phyloP scores from a whole-genome alignment of 2,113 vertebrate species.

The Dipodomys merriami region DNA sequence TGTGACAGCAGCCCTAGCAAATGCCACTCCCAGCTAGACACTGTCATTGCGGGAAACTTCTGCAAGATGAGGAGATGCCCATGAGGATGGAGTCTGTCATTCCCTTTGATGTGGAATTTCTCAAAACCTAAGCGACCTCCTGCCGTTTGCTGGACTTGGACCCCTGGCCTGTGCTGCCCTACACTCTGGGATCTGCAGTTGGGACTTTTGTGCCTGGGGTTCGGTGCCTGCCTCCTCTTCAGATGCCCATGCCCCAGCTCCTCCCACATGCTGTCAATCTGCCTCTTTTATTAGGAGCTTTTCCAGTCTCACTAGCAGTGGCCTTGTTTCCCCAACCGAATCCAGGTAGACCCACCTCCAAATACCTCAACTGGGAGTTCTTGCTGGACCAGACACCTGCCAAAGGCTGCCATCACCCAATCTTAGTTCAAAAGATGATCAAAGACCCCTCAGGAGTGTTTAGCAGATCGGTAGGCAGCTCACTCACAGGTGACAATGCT shows the following conservation, averaged over 20 bases:
- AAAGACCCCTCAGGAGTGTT: background rate
- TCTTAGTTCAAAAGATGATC: background rate
- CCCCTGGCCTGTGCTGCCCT: background rate
- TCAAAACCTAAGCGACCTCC: background rate
- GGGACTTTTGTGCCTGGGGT: no score
- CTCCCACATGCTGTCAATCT: background rate
- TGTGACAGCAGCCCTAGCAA: background rate
- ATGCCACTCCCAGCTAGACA: background rate
- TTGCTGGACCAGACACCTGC: background rate
- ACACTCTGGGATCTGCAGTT: background rate
- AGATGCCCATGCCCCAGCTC: rapidly evolving
- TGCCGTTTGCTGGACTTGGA: rapidly evolving
- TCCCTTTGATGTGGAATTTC: background rate
- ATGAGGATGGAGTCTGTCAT: rapidly evolving
- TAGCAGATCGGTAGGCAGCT: background rate
- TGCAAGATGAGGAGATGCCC: no score
- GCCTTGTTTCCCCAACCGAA: background rate
- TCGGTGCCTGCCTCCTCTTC: background rate
- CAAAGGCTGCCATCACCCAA: rapidly evolving
- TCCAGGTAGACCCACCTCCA: background rate
- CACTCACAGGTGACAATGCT: background rate
- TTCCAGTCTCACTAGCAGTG: rapidly evolving
- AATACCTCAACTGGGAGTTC: rapidly evolving
- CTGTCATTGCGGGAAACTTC: background rate
- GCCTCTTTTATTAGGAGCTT: background rate